Conservation (phyloP, 37 sponge, comb jelly and placozoan genomes). For the Cladorhizidae sp. region DNA sequence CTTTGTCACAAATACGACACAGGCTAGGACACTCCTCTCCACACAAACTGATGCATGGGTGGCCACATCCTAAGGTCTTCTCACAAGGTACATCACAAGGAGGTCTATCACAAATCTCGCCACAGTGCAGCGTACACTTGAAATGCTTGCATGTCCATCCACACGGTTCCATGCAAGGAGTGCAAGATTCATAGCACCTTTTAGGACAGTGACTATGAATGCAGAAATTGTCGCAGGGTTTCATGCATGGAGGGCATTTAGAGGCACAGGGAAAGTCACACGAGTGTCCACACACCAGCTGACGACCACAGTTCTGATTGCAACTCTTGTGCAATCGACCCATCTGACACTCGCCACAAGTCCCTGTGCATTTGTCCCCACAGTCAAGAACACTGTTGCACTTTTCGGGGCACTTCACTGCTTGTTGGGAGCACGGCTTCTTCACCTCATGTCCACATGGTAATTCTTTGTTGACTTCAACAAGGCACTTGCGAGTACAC, state of each 20-base stretch:
- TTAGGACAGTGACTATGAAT: conserved; percentile 73
- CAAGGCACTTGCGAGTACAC: conserved; percentile 47
- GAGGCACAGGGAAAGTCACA: conserved; percentile 74
- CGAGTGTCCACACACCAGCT: conserved; percentile 80
- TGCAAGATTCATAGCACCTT: conserved; percentile 75
- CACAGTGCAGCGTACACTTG: conserved; percentile 71
- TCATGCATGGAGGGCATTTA: conserved; percentile 74
- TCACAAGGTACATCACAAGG: conserved; percentile 52
- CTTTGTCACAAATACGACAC: conserved; percentile 69
- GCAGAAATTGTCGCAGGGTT: conserved; percentile 71
- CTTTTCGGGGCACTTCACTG: conserved; percentile 21
- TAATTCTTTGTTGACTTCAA: conserved; percentile 26
- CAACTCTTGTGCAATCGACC: conserved; percentile 80
- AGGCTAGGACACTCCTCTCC: conserved; percentile 81
- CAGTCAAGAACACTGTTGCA: conserved; percentile 48
- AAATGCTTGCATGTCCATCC: conserved; percentile 79
- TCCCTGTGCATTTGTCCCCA: conserved; percentile 76
- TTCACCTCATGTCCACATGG: conserved; percentile 68
- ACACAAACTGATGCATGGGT: conserved; percentile 90
- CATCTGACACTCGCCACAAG: conserved; percentile 56
- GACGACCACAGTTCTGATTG: conserved; percentile 50
- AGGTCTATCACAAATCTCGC: conserved; percentile 77
- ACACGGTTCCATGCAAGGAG: conserved; percentile 73
- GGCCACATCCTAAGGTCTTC: conserved; percentile 63
- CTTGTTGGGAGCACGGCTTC: conserved; percentile 17